These are phyloP conservation scores for Leucoma salicis DNA, from an alignment of 2,888 invertebrate species.

Conservation along the genomic window DNA sequence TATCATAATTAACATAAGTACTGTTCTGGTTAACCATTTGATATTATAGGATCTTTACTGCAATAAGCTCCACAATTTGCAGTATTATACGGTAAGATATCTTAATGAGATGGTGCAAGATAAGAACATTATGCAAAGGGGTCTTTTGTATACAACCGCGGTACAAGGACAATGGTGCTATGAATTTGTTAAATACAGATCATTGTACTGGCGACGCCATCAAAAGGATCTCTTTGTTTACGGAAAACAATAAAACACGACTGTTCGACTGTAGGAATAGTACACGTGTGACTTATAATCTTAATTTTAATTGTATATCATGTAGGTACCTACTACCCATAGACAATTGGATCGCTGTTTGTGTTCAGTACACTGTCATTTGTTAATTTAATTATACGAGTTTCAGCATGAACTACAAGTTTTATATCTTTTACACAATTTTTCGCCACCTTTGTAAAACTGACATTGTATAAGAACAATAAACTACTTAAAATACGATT, in stretches of 20 bases:
- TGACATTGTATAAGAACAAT: too few relatives aligned
- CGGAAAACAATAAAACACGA: slow-evolving; percentile 64
- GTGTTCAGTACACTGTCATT: too few relatives aligned
- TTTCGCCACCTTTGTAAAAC: too few relatives aligned
- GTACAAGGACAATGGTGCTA: slow-evolving; percentile 62
- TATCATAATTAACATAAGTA: too few relatives aligned
- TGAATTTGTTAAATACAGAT: slow-evolving; percentile 65
- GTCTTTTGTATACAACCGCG: slow-evolving; percentile 55
- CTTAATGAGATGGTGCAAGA: slow-evolving; percentile 53
- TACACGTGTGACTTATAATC: slow-evolving; percentile 35
- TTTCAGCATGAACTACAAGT: too few relatives aligned
- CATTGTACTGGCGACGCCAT: slow-evolving; percentile 61
- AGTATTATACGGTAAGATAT: slow-evolving; percentile 29
- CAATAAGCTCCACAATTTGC: too few relatives aligned
- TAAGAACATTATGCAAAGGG: slow-evolving; percentile 66
- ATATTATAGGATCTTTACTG: too few relatives aligned
- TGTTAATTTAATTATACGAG: too few relatives aligned
- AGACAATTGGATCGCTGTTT: not conserved
- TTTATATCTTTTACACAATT: too few relatives aligned
- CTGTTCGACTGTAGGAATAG: slow-evolving; percentile 44
- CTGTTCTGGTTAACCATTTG: too few relatives aligned
- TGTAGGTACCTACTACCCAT: not conserved
- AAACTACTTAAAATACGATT: too few relatives aligned
- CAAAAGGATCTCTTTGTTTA: slow-evolving; percentile 67
- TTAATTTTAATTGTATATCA: slow-evolving; percentile 35